A percentile compares a stretch with the other conserved stretches of the same genome.
phyloP scores from a whole-genome alignment of 1,140 invertebrate species.

The Hetaerina americana region DNA sequence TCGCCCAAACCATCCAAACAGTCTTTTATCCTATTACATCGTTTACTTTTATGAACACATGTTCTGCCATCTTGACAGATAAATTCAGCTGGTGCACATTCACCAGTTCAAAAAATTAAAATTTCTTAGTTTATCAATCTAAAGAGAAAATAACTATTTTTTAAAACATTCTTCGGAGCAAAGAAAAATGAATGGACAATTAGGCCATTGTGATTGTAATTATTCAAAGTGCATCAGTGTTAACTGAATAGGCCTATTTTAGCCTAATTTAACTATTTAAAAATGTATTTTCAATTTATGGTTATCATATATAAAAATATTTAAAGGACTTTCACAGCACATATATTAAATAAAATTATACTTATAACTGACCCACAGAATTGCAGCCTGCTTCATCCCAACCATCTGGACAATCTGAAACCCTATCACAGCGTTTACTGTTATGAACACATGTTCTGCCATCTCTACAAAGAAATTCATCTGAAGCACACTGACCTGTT shows the following conservation, averaged over 20 bases:
- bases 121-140: no score
- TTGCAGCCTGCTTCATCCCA: slow-evolving; percentile 21
- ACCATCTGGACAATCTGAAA: slow-evolving; percentile 25
- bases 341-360: no score
- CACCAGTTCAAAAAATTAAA: slow-evolving; percentile 4
- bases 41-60: slow-evolving; percentile 14
- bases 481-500: slow-evolving; percentile 3
- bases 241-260: no score
- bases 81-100: slow-evolving; percentile 11
- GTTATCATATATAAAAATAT: no score
- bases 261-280: no score
- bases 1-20: slow-evolving; percentile 25
- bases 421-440: slow-evolving; percentile 19
- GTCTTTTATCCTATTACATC: slow-evolving; percentile 23
- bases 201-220: no score
- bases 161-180: no score
- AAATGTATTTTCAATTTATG: no score
- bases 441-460: neutral
- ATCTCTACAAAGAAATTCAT: slow-evolving; percentile 10
- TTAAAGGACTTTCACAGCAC: no score
- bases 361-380: neutral
- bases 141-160: neutral
- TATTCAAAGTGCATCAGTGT: no score
- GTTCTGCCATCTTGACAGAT: slow-evolving; percentile 6
- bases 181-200: no score